phyloP scores from a whole-genome alignment of 2,113 vertebrate species.

The Catharus minimus region DNA sequence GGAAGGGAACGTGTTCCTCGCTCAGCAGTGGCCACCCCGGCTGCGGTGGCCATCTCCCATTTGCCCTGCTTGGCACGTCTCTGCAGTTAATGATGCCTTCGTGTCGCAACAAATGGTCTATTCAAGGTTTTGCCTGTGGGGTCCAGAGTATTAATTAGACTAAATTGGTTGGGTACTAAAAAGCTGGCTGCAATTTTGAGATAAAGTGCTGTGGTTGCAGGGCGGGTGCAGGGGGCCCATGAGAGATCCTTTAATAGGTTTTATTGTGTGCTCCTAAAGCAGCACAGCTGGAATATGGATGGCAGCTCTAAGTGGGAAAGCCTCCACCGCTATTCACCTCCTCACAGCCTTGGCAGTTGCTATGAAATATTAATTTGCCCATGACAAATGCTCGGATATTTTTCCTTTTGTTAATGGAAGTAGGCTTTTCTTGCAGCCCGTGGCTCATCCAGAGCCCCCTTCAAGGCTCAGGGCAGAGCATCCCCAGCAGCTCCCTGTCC shows the following conservation, averaged over 20 bases:
- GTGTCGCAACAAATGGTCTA: not conserved
- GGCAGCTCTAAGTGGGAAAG: not conserved
- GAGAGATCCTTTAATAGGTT: constrained; percentile 10
- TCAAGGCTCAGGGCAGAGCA: not conserved
- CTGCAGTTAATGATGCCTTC: not conserved
- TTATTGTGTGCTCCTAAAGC: constrained; percentile 22
- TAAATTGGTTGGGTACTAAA: constrained; percentile 41
- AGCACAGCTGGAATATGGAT: not conserved
- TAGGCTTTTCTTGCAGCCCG: not conserved
- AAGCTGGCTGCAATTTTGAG: constrained; percentile 57
- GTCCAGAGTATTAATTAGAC: constrained; percentile 46
- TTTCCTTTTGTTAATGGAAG: not conserved
- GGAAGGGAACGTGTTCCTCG: not conserved
- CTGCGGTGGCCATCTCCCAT: not conserved
- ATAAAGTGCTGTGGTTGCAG: constrained; percentile 35
- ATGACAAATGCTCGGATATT: not conserved
- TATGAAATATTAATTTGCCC: not conserved
- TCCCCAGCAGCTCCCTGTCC: rapidly evolving
- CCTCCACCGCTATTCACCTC: not conserved
- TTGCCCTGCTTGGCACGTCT: not conserved
- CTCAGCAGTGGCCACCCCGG: not conserved
- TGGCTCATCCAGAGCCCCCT: not conserved
- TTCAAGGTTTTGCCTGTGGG: constrained; percentile 42
- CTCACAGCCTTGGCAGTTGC: not conserved
- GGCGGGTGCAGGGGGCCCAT: not conserved